Percentiles rank a stretch among this genome's conserved stretches.
Conservation (phyloP, 2,113 vertebrate genomes). For the Cercopithecus mona region DNA sequence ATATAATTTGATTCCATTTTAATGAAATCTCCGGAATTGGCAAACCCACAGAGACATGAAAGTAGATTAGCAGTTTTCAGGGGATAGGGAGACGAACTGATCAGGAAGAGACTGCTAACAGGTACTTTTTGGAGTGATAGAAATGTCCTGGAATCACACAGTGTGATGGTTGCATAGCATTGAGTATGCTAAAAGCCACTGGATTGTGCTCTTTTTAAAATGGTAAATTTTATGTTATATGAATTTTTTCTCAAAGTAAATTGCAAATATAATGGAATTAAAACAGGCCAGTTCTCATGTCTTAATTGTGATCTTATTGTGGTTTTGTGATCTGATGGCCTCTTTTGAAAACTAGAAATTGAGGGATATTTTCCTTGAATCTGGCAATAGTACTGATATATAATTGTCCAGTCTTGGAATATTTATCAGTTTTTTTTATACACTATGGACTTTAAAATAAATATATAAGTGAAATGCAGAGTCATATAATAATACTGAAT, state of each 20-base stretch:
- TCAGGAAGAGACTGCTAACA: background rate
- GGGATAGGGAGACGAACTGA: background rate
- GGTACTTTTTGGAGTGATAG: background rate
- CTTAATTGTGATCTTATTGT: background rate
- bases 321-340: background rate
- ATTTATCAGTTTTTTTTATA: constrained; percentile 42
- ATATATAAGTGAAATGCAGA: background rate
- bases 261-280: background rate
- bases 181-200: background rate
- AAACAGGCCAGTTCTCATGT: background rate
- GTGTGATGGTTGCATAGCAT: background rate
- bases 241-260: background rate
- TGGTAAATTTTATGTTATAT: background rate
- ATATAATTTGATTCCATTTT: background rate
- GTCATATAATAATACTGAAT: background rate
- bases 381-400: background rate
- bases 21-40: background rate
- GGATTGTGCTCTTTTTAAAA: background rate
- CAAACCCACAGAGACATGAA: background rate
- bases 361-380: background rate
- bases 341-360: background rate
- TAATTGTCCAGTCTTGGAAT: background rate
- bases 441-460: background rate
- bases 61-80: background rate
- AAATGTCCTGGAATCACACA: background rate